phyloP scores from a whole-genome alignment of 2,888 invertebrate species.

The Entomobrya proxima region DNA sequence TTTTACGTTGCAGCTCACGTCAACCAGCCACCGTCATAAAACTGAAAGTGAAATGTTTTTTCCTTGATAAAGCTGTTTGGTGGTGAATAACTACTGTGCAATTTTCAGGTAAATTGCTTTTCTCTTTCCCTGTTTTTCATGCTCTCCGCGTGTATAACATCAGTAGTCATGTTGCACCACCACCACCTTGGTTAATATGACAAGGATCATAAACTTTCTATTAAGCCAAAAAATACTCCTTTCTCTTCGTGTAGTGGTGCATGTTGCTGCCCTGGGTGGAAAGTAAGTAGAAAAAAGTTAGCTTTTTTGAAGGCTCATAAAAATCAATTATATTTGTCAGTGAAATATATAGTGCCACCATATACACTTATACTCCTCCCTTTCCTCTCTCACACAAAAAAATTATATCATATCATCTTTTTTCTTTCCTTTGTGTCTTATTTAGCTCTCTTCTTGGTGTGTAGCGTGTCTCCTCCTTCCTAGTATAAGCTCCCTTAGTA shows the following conservation, averaged over 20 bases:
- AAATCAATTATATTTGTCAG: slow-evolving; percentile 63
- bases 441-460: slow-evolving; percentile 31
- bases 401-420: background rate
- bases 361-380: background rate
- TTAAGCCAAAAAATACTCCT: slow-evolving; percentile 53
- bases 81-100: slow-evolving; percentile 31
- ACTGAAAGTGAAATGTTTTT: slow-evolving; percentile 45
- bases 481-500: background rate
- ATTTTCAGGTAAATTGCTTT: slow-evolving; percentile 65
- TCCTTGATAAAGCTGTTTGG: slow-evolving; percentile 35
- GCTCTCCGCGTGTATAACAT: slow-evolving; percentile 33
- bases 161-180: slow-evolving; percentile 36
- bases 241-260: background rate
- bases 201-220: slow-evolving; percentile 66
- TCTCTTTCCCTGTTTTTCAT: slow-evolving; percentile 38
- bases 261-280: slow-evolving; percentile 14
- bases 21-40: slow-evolving; percentile 43
- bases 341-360: slow-evolving; percentile 41
- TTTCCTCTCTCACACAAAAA: background rate
- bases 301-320: slow-evolving; percentile 61
- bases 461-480: slow-evolving; percentile 5
- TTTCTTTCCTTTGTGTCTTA: slow-evolving; percentile 31
- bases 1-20: slow-evolving; percentile 61
- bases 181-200: slow-evolving; percentile 51
- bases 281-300: slow-evolving; percentile 39